Evolutionary conservation across 2,888 invertebrate species (phyloP).

Genomic region (Biston stratarius): DNA sequence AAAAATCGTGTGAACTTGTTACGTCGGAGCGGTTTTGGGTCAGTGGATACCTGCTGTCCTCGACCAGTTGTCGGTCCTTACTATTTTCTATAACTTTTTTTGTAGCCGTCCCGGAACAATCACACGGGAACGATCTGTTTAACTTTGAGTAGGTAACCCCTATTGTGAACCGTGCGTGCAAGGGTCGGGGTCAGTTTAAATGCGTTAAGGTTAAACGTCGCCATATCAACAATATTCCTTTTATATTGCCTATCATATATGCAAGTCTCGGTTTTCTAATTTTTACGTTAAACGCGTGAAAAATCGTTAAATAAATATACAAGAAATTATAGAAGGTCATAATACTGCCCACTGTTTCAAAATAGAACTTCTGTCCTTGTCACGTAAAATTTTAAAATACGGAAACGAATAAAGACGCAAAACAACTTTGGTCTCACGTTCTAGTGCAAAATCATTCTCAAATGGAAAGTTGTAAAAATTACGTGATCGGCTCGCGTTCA

Average conservation of each 20-base stretch:
- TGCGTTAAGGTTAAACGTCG: conserved; percentile 41
- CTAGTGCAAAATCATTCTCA: conserved; percentile 51
- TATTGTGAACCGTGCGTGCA: conserved; percentile 41
- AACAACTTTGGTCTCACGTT: conserved; percentile 32
- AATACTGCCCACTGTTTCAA: conserved; percentile 17
- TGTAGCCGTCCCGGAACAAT: conserved; percentile 75
- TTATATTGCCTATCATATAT: conserved; percentile 27
- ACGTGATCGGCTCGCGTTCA: conserved; percentile 60
- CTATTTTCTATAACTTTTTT: conserved; percentile 64
- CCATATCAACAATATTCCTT: conserved; percentile 29
- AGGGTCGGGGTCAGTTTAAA: conserved; percentile 46
- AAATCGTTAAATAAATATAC: neutral
- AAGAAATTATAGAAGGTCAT: conserved; percentile 19
- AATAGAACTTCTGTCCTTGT: conserved; percentile 15
- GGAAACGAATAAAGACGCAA: conserved; percentile 39
- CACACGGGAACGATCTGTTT: conserved; percentile 72
- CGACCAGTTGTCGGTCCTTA: conserved; percentile 58
- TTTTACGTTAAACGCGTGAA: neutral
- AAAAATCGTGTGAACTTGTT: conserved; percentile 69
- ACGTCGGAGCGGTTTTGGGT: conserved; percentile 62
- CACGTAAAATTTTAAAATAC: conserved; percentile 32
- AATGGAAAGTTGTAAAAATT: conserved; percentile 47
- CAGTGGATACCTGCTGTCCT: conserved; percentile 72
- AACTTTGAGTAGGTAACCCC: conserved; percentile 38
- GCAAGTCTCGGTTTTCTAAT: neutral